phyloP scores from a whole-genome alignment of 2,113 vertebrate genomes.

The Cephalopholis sonnerati region DNA sequence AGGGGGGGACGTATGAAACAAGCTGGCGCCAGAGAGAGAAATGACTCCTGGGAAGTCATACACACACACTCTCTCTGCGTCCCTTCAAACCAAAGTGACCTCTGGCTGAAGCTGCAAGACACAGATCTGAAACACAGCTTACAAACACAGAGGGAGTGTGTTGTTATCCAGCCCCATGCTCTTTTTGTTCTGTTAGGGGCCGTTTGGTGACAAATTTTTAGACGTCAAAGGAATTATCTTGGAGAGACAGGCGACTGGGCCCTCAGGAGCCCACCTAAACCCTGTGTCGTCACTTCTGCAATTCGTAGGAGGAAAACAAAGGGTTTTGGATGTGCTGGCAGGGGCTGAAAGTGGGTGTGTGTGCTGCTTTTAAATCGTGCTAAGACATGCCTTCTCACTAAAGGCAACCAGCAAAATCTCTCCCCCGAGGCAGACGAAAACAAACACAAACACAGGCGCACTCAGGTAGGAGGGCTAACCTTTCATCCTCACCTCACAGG shows the following conservation, averaged over 20 bases:
- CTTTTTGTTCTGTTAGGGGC: neutral
- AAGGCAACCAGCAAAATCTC: slow-evolving; percentile 7
- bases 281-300: slow-evolving; percentile 15
- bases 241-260: slow-evolving; percentile 27
- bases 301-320: slow-evolving; percentile 9
- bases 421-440: slow-evolving; percentile 26
- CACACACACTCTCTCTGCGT: neutral
- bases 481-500: slow-evolving; percentile 23
- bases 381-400: slow-evolving; percentile 28
- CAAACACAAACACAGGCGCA: slow-evolving; percentile 40
- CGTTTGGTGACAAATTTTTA: slow-evolving; percentile 6
- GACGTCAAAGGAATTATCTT: slow-evolving; percentile 31
- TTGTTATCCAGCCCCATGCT: neutral
- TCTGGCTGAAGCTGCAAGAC: neutral
- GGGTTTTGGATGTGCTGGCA: slow-evolving; percentile 8
- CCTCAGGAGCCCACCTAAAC: slow-evolving; percentile 16
- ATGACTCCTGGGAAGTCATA: slow-evolving; percentile 17
- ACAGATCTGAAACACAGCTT: neutral
- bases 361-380: slow-evolving; percentile 25
- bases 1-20: neutral
- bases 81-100: slow-evolving; percentile 5
- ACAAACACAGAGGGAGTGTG: neutral
- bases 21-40: slow-evolving; percentile 28
- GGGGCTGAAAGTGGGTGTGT: slow-evolving; percentile 1
- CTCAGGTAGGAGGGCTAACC: slow-evolving; percentile 53